Conservation (phyloP, 2,888 invertebrate genomes). For the Hydrotaea cyrtoneurina region DNA sequence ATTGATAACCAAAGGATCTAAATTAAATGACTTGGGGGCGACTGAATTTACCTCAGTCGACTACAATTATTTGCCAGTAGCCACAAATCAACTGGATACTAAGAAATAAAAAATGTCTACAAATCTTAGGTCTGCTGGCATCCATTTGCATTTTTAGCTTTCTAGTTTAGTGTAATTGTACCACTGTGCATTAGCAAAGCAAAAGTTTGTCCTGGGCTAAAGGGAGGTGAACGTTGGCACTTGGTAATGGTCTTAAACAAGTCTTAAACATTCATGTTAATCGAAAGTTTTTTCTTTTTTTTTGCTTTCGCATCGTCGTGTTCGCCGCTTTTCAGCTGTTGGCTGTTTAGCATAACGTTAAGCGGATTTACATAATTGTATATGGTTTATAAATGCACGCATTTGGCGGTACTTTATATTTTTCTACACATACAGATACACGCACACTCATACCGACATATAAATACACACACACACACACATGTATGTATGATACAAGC, state of each 20-base stretch:
- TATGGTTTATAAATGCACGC: conserved; percentile 40
- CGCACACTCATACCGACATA: neutral
- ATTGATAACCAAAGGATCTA: too few relatives aligned
- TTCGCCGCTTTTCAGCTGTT: conserved; percentile 6
- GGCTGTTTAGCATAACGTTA: conserved; percentile 47
- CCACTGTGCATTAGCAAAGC: too few relatives aligned
- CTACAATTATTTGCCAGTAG: too few relatives aligned
- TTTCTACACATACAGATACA: neutral
- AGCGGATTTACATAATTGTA: conserved; percentile 54
- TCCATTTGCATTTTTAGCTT: too few relatives aligned
- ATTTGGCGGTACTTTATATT: neutral
- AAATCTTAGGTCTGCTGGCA: too few relatives aligned
- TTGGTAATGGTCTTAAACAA: conserved; percentile 17
- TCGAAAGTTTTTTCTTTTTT: conserved; percentile 16
- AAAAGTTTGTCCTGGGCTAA: too few relatives aligned
- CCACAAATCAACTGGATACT: too few relatives aligned
- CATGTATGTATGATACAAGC: neutral
- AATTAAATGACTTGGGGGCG: too few relatives aligned
- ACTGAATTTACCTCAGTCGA: too few relatives aligned
- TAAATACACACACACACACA: neutral
- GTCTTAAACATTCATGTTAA: conserved; percentile 33
- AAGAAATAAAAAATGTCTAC: too few relatives aligned
- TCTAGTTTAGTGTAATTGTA: too few relatives aligned
- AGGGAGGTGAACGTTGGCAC: too few relatives aligned
- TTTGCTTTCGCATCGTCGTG: conserved; percentile 56